Conservation (phyloP, 2,797 vertebrate species). For the Manis javanica region DNA sequence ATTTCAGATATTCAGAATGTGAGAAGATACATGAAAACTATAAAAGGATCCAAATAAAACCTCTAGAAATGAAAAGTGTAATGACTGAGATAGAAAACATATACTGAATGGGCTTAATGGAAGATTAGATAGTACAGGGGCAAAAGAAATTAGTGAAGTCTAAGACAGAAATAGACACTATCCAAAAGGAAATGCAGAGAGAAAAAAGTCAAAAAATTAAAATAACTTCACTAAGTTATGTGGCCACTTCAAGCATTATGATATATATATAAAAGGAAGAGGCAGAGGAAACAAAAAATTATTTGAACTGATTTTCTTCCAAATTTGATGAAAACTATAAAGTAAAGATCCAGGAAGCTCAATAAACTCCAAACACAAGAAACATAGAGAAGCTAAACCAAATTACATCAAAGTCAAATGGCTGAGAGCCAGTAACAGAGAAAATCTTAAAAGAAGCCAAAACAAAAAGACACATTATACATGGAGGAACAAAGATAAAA, state of each 20-base stretch:
- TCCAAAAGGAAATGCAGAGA: background rate
- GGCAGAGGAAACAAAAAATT: background rate
- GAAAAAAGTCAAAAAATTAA: background rate
- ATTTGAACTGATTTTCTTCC: background rate
- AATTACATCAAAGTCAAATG: background rate
- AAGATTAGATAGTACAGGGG: background rate
- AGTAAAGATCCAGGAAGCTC: background rate
- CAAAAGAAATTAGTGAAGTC: background rate
- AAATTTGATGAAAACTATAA: conserved; percentile 1
- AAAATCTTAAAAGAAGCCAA: background rate
- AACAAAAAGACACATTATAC: background rate
- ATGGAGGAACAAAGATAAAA: background rate
- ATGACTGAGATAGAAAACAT: background rate
- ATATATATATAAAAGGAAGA: background rate
- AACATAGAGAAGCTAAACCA: background rate
- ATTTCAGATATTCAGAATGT: background rate
- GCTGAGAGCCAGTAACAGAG: background rate
- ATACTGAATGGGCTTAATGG: background rate
- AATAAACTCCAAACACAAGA: background rate
- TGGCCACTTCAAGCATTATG: background rate
- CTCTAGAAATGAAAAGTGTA: background rate
- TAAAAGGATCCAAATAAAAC: background rate
- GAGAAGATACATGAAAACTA: background rate
- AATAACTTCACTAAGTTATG: background rate
- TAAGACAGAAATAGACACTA: background rate